Conservation (phyloP, 1,140 invertebrate genomes). For the Heliconius hermathena region DNA sequence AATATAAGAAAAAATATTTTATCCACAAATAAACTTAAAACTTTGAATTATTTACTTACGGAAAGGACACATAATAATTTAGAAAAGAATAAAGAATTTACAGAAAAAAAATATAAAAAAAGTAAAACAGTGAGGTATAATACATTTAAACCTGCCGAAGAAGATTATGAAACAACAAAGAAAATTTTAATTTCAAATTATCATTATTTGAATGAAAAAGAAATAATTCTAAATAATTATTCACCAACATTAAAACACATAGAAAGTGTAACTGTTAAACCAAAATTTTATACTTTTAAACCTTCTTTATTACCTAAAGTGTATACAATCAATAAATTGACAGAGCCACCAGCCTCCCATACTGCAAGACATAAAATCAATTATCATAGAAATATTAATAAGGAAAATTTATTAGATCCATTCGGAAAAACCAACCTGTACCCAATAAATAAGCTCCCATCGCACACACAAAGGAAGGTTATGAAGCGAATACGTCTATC, state of each 20-base stretch:
- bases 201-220: background rate
- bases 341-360: background rate
- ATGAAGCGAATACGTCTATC: slow-evolving; percentile 45
- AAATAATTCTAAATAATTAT: background rate
- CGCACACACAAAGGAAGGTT: slow-evolving; percentile 40
- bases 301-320: background rate
- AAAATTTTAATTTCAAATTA: background rate
- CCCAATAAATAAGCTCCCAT: slow-evolving; percentile 39
- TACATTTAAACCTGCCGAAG: slow-evolving; percentile 47
- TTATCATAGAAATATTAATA: background rate
- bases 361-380: background rate
- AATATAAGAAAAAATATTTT: background rate
- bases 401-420: slow-evolving; percentile 38
- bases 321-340: background rate
- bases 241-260: background rate
- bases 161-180: slow-evolving; percentile 38
- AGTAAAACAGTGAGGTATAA: slow-evolving; percentile 41
- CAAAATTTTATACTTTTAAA: background rate
- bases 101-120: slow-evolving; percentile 25
- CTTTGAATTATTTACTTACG: background rate
- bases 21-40: background rate
- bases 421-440: slow-evolving; percentile 50
- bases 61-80: background rate
- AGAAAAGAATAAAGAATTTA: background rate
- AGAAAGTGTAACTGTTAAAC: background rate